Evolutionary conservation across 1,140 invertebrate genomes (phyloP).

Genomic region (Phymastichus coffea): DNA sequence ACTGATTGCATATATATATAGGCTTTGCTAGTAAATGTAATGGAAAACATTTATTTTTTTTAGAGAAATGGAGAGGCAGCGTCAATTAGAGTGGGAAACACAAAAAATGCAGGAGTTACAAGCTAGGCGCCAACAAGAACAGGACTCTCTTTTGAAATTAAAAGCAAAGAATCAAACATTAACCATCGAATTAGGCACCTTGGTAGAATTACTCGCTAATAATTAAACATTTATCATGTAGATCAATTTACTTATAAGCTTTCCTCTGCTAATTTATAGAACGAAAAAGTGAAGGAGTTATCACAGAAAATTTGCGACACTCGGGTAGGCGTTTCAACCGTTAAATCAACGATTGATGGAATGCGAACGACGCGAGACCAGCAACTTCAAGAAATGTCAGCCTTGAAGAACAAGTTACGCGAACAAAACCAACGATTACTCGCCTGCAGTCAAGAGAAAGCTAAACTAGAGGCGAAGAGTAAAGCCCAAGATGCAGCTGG

Average conservation of each 20-base stretch:
- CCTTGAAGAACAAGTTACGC: conserved; percentile 80
- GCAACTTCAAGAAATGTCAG: conserved; percentile 86
- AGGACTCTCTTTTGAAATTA: conserved; percentile 83
- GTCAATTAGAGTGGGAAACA: conserved; percentile 95
- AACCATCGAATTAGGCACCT: conserved; percentile 75
- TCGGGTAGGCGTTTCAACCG: conserved; percentile 82
- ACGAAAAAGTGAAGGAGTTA: conserved; percentile 83
- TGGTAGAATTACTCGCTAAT: conserved; percentile 53
- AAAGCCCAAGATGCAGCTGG: conserved; percentile 58
- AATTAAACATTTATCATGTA: not conserved
- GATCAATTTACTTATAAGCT: conserved; percentile 9
- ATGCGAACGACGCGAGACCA: conserved; percentile 91
- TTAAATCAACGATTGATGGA: conserved; percentile 93
- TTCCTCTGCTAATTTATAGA: conserved; percentile 56
- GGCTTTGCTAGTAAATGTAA: not conserved
- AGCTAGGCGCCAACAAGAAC: conserved; percentile 81
- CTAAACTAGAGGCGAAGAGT: conserved; percentile 76
- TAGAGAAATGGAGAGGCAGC: conserved; percentile 91
- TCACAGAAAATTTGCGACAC: conserved; percentile 87
- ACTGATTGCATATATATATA: no score
- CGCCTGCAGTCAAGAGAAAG: conserved; percentile 79
- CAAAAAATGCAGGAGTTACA: conserved; percentile 86
- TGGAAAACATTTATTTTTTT: not conserved
- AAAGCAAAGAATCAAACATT: conserved; percentile 89
- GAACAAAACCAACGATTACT: conserved; percentile 82